phyloP scores from a whole-genome alignment of 2,113 vertebrate species.

The Grammomys dolichurus region DNA sequence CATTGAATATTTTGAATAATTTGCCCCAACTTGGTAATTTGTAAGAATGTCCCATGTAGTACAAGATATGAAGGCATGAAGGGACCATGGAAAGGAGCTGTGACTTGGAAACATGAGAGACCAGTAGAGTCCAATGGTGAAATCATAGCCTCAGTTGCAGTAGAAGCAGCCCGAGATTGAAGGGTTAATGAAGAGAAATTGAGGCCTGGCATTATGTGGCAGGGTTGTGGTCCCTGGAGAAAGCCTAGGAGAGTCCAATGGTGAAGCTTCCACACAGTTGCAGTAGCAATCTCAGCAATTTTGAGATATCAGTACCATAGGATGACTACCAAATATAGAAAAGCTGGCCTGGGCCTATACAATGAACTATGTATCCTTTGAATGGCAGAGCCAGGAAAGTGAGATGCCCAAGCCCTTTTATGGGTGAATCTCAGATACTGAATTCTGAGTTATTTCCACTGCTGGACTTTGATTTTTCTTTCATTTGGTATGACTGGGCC shows the following conservation, averaged over 20 bases:
- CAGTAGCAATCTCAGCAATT: not conserved
- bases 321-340: not conserved
- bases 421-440: not conserved
- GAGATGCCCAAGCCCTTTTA: not conserved
- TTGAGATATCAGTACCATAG: not conserved
- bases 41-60: not conserved
- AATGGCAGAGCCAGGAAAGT: not conserved
- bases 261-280: not conserved
- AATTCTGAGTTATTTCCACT: not conserved
- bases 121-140: not conserved
- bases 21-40: not conserved
- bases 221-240: not conserved
- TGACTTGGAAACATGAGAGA: not conserved
- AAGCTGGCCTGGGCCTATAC: not conserved
- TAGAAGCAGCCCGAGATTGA: not conserved
- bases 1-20: not conserved
- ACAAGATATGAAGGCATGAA: not conserved
- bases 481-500: not conserved
- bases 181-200: not conserved
- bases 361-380: too few relatives aligned
- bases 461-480: not conserved
- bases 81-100: not conserved
- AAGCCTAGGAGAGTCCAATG: not conserved
- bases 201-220: not conserved
- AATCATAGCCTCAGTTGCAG: too few relatives aligned